Conservation (phyloP, 92 coral and sea anemone species). For the Porites evermanni region DNA sequence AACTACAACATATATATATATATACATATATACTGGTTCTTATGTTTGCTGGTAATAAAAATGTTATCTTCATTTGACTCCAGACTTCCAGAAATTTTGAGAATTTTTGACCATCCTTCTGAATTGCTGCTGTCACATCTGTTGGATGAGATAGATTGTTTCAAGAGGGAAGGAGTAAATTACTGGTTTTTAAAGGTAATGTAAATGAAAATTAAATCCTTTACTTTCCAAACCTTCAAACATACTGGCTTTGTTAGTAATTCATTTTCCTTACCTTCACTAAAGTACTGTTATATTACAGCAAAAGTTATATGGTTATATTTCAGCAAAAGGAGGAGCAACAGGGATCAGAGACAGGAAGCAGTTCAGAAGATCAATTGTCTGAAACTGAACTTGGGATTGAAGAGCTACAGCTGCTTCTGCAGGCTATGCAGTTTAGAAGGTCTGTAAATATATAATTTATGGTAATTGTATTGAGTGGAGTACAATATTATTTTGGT, state of each 20-base stretch:
- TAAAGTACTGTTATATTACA: no score
- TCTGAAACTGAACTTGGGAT: constrained; percentile 77
- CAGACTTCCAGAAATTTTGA: constrained; percentile 81
- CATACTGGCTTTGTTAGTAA: background rate
- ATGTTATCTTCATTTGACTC: background rate
- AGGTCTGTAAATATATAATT: constrained; percentile 64
- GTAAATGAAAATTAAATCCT: background rate
- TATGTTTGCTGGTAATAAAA: background rate
- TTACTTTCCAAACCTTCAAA: background rate
- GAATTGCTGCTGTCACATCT: constrained; percentile 73
- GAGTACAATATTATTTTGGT: no score
- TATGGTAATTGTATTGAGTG: background rate
- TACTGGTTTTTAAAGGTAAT: constrained; percentile 84
- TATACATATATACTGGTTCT: background rate
- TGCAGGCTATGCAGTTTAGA: constrained; percentile 95
- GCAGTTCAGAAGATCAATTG: constrained; percentile 44
- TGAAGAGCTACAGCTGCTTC: constrained; percentile 86
- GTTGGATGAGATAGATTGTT: constrained; percentile 71
- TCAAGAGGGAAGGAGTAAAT: constrained; percentile 73
- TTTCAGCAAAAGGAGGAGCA: constrained; percentile 50
- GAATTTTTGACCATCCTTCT: constrained; percentile 78
- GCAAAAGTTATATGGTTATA: no score
- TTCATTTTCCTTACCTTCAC: no score
- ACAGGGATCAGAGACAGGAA: constrained; percentile 60
- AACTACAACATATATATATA: no score